These are phyloP conservation scores for Drosophila quinaria DNA, from an alignment of 2,888 invertebrate genomes.

Conservation along the genomic window DNA sequence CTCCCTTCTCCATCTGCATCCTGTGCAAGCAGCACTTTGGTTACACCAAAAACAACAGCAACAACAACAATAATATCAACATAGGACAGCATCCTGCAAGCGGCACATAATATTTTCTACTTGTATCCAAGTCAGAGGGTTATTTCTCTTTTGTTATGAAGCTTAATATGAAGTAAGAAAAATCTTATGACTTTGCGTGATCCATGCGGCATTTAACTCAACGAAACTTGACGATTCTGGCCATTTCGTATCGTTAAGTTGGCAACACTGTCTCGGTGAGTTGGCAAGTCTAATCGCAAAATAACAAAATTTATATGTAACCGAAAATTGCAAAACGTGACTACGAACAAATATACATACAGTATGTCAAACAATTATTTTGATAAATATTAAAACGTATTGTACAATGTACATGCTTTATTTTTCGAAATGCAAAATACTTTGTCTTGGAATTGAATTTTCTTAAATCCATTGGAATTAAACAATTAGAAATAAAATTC, in stretches of 20 bases:
- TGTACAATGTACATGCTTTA: background rate
- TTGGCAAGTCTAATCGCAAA: background rate
- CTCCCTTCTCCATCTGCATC: conserved; percentile 14
- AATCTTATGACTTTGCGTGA: background rate
- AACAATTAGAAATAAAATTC: background rate
- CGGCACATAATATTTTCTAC: conserved; percentile 43
- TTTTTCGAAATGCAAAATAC: background rate
- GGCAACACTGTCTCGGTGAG: conserved; percentile 2
- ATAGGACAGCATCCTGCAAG: conserved; percentile 43
- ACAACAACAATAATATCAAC: conserved; percentile 33
- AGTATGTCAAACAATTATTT: background rate
- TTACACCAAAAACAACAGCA: conserved; percentile 45
- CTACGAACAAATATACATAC: background rate
- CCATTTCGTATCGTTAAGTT: background rate
- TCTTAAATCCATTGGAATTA: background rate
- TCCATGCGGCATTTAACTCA: background rate
- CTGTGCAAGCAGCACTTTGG: conserved; percentile 43
- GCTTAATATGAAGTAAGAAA: background rate
- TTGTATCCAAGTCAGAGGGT: conserved; percentile 18
- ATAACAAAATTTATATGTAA: conserved; percentile 12
- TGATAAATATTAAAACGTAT: background rate
- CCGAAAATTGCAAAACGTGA: conserved; percentile 3
- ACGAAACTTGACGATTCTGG: background rate
- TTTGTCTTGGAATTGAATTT: too few relatives aligned
- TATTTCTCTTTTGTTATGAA: conserved; percentile 20